Conservation (phyloP, 1,140 invertebrate genomes). For the Chironomus striatipennis region DNA sequence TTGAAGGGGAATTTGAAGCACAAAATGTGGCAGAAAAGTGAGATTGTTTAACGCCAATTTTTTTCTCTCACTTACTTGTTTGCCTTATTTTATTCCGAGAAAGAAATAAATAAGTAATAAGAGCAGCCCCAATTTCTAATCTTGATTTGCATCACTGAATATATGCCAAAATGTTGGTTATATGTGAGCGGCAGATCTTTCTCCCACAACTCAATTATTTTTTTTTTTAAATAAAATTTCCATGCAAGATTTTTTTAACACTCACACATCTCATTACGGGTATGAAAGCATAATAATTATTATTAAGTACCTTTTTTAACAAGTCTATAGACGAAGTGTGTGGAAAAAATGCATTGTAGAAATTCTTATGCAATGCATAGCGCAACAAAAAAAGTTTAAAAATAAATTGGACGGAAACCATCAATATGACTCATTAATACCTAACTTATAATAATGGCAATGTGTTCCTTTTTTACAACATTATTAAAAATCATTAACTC, state of each 20-base stretch:
- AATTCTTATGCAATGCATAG: no score
- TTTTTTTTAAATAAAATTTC: neutral
- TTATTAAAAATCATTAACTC: no score
- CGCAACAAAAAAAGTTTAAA: no score
- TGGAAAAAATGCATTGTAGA: no score
- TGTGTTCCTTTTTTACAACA: no score
- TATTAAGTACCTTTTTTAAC: no score
- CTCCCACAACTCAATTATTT: slow-evolving; percentile 5
- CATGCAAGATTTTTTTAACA: no score
- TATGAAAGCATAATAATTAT: slow-evolving; percentile 3
- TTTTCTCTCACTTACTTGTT: neutral
- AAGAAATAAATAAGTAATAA: neutral
- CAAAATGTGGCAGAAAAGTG: neutral
- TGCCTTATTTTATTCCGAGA: neutral
- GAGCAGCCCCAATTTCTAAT: neutral
- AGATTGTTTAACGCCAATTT: slow-evolving; percentile 12
- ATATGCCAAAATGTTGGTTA: slow-evolving; percentile 7
- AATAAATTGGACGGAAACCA: no score
- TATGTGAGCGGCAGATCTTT: neutral
- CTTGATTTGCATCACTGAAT: slow-evolving; percentile 6
- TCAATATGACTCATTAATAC: no score
- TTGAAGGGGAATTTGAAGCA: neutral
- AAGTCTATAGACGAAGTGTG: no score
- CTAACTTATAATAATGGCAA: no score
- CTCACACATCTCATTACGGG: neutral